phyloP scores from a whole-genome alignment of 30 jellyfish, hydroid and myxozoan species.

The Mastigias papua region DNA sequence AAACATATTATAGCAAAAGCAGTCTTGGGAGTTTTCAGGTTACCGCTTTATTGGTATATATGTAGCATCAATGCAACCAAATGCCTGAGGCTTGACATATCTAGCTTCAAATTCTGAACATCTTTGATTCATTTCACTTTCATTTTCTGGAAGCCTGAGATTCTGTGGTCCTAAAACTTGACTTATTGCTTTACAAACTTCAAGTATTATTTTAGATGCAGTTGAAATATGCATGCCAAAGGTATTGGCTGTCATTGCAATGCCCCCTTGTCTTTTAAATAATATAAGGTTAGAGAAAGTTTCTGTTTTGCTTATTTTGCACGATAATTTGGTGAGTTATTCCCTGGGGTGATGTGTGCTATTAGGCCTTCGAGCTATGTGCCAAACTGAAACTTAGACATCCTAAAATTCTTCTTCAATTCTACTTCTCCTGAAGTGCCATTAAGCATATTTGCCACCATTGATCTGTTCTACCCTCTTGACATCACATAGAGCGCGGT shows the following conservation, averaged over 20 bases:
- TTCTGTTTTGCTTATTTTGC: not conserved
- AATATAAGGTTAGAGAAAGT: not conserved
- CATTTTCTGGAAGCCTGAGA: constrained; percentile 27
- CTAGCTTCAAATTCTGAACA: constrained; percentile 48
- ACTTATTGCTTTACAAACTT: not conserved
- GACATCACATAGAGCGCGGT: not conserved
- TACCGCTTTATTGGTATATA: constrained; percentile 28
- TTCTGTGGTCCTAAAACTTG: constrained; percentile 10
- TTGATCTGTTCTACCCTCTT: not conserved
- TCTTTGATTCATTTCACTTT: constrained; percentile 13
- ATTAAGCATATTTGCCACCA: not conserved
- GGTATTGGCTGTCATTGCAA: not conserved
- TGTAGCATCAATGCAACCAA: constrained; percentile 56
- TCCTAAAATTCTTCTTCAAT: not conserved
- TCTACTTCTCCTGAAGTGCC: not conserved
- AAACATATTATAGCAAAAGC: constrained; percentile 8
- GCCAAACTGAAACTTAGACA: too few relatives aligned
- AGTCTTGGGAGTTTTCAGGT: constrained; percentile 11
- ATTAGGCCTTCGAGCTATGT: not conserved
- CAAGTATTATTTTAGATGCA: not conserved
- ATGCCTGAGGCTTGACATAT: constrained; percentile 50
- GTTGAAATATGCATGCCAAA: not conserved
- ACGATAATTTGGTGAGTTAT: not conserved
- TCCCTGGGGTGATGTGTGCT: not conserved
- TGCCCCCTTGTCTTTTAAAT: not conserved